Evolutionary conservation across 2,113 vertebrate genomes (phyloP).

Genomic region (Oncorhynchus keta): DNA sequence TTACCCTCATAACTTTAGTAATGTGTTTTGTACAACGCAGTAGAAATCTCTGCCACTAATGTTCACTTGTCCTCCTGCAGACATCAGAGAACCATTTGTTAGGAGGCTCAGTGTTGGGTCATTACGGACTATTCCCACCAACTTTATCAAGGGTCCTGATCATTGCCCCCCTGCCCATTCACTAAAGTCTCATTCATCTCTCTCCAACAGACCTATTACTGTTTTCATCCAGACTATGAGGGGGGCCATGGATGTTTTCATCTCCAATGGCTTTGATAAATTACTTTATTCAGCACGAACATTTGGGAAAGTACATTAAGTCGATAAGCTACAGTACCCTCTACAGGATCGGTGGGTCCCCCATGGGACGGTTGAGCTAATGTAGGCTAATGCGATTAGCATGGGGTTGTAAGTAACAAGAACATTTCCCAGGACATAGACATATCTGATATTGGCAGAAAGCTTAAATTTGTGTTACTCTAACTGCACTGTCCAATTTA

Average conservation of each 20-base stretch:
- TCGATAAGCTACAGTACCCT: neutral
- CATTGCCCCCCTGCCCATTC: conserved; percentile 32
- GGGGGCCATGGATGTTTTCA: neutral
- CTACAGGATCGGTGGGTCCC: too few relatives aligned
- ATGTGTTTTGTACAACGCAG: neutral
- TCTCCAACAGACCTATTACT: conserved; percentile 20
- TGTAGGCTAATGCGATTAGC: too few relatives aligned
- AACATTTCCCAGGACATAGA: too few relatives aligned
- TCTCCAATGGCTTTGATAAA: neutral
- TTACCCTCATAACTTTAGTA: neutral
- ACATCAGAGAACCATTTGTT: conserved; percentile 41
- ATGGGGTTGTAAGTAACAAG: too few relatives aligned
- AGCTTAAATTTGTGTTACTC: too few relatives aligned
- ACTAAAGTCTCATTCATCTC: conserved; percentile 17
- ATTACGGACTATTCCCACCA: conserved; percentile 36
- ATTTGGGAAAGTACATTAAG: neutral
- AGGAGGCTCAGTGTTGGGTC: conserved; percentile 3
- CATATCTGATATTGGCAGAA: too few relatives aligned
- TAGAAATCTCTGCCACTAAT: conserved; percentile 5
- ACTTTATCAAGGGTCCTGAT: conserved; percentile 32
- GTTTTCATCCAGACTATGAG: conserved; percentile 12
- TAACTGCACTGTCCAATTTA: too few relatives aligned
- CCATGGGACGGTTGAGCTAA: too few relatives aligned
- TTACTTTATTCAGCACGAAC: neutral
- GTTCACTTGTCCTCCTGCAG: conserved; percentile 10